phyloP scores from a whole-genome alignment of 1,140 invertebrate species.

The Rhynchophorus ferrugineus region DNA sequence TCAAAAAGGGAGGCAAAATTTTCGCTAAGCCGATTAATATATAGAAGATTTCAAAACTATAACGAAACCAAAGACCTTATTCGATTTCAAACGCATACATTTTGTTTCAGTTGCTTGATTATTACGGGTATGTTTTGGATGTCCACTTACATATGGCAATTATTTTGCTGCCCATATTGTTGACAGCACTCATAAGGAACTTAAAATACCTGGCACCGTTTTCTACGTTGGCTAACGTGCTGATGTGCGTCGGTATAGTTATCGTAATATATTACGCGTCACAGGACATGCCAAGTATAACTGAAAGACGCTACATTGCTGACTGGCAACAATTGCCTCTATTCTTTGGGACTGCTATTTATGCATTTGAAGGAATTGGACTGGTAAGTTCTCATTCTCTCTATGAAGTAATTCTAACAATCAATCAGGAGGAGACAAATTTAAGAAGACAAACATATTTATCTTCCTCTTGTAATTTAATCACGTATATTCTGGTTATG shows the following conservation, averaged over 20 bases:
- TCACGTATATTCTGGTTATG: no score
- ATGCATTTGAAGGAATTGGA: slow-evolving; percentile 73
- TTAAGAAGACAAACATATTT: neutral
- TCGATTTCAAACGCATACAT: no score
- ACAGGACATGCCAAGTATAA: slow-evolving; percentile 51
- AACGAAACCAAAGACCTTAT: no score
- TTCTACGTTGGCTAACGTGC: slow-evolving; percentile 59
- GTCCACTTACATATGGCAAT: slow-evolving; percentile 64
- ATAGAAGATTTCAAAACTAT: no score
- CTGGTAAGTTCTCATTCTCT: no score
- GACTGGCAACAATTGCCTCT: slow-evolving; percentile 48
- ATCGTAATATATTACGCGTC: slow-evolving; percentile 64
- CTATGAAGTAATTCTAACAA: no score
- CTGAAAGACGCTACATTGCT: slow-evolving; percentile 41
- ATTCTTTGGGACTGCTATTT: slow-evolving; percentile 69
- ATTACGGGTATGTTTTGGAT: slow-evolving; percentile 50
- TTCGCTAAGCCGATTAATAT: no score
- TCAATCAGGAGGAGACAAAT: no score
- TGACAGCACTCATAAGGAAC: slow-evolving; percentile 67
- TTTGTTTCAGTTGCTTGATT: slow-evolving; percentile 52
- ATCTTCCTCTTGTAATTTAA: no score
- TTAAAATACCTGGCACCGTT: slow-evolving; percentile 66
- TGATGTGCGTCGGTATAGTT: slow-evolving; percentile 57
- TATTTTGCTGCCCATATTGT: slow-evolving; percentile 60
- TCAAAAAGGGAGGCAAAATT: no score